These are phyloP conservation scores for Zosterops lateralis DNA, from an alignment of 2,113 vertebrate genomes.

Conservation along the genomic window DNA sequence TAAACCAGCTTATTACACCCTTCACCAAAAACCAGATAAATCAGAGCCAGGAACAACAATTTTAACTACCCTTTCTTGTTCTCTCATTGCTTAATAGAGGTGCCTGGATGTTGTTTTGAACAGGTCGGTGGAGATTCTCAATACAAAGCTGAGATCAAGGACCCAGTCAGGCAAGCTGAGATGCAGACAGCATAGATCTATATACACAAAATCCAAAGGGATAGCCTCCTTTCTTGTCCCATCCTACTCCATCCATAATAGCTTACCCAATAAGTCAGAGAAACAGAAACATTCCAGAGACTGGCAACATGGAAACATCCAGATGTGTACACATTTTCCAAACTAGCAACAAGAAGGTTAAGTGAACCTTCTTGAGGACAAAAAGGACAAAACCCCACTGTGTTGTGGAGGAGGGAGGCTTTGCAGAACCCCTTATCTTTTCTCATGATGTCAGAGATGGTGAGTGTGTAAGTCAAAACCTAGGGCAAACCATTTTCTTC, in stretches of 20 bases:
- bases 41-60: neutral
- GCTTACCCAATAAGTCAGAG: neutral
- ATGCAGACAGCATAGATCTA: neutral
- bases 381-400: fast-evolving
- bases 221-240: neutral
- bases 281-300: neutral
- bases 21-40: neutral
- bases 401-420: neutral
- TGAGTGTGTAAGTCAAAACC: neutral
- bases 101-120: neutral
- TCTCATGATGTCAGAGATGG: neutral
- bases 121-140: neutral
- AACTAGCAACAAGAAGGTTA: neutral
- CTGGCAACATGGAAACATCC: neutral
- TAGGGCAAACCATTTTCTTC: fast-evolving
- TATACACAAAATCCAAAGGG: neutral
- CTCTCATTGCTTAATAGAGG: neutral
- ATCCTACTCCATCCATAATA: neutral
- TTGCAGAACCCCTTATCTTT: neutral
- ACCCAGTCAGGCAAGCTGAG: neutral
- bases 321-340: neutral
- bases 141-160: neutral
- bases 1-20: neutral
- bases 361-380: neutral
- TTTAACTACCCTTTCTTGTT: neutral